Percentiles rank a stretch among this genome's conserved stretches.
phyloP scores from a whole-genome alignment of 2,113 vertebrate species.

The Noturus placidus region DNA sequence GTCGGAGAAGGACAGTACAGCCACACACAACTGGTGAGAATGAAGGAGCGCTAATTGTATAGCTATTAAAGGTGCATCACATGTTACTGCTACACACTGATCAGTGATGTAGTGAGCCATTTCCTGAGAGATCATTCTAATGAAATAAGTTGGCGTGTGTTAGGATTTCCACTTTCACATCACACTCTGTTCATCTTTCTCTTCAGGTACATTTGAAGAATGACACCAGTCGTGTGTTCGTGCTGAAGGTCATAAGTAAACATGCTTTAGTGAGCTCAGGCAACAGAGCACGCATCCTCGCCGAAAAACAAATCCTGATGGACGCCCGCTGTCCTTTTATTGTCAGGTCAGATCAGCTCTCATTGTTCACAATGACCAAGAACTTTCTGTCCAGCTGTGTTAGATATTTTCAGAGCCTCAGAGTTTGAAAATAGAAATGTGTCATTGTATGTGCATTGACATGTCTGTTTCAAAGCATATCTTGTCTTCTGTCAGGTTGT shows the following conservation, averaged over 20 bases:
- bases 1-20: conserved; percentile 68
- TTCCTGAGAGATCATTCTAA: background rate
- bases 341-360: conserved; percentile 62
- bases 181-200: background rate
- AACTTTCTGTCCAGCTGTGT: background rate
- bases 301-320: conserved; percentile 65
- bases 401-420: background rate
- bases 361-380: background rate
- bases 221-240: conserved; percentile 58
- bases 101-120: background rate
- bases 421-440: background rate
- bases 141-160: background rate
- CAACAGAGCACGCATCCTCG: conserved; percentile 63
- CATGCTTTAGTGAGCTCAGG: conserved; percentile 57
- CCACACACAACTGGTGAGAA: conserved; percentile 68
- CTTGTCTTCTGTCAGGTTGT: conserved; percentile 59
- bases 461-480: background rate
- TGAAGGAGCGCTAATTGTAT: background rate
- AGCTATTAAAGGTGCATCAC: background rate
- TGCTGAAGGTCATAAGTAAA: conserved; percentile 70
- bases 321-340: conserved; percentile 67
- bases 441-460: background rate
- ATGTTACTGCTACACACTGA: background rate
- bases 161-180: background rate
- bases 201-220: conserved; percentile 68